Conservation (phyloP, 2,113 vertebrate genomes). For the Saiga tatarica region DNA sequence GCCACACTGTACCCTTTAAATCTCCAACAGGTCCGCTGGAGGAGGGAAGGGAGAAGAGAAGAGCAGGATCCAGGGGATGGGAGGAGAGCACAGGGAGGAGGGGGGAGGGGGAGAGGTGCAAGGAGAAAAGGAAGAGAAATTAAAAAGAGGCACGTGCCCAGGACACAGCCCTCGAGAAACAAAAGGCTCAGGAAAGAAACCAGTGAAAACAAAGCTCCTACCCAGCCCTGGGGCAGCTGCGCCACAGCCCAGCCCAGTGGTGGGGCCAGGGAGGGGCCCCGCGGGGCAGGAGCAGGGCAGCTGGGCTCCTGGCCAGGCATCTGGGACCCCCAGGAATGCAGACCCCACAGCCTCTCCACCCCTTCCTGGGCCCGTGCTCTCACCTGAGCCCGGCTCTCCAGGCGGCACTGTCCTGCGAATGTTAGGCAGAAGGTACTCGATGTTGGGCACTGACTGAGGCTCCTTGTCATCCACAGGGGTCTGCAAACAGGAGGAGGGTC, state of each 20-base stretch:
- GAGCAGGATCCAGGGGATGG: not conserved
- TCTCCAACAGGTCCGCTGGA: constrained; percentile 96
- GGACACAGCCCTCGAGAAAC: not conserved
- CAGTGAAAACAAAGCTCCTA: not conserved
- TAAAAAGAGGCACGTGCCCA: constrained; percentile 59
- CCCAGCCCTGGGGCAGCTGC: not conserved
- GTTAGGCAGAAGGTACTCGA: constrained; percentile 97
- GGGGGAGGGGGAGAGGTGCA: constrained; percentile 2
- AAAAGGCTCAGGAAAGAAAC: constrained; percentile 40
- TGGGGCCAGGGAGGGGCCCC: accelerated
- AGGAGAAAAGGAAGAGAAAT: constrained; percentile 73
- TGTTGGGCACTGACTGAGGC: constrained; percentile 94
- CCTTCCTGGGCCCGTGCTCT: constrained; percentile 59
- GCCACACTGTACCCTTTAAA: constrained; percentile 95
- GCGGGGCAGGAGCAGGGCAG: not conserved
- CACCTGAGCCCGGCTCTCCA: constrained; percentile 91
- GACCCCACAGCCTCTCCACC: not conserved
- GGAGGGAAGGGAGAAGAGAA: constrained; percentile 69
- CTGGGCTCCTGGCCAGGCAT: not conserved
- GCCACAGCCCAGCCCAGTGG: not conserved
- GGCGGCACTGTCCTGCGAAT: constrained; percentile 92
- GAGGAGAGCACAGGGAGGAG: constrained; percentile 15
- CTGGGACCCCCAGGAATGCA: not conserved
- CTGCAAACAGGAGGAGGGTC: constrained; percentile 75
- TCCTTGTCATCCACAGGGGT: constrained; percentile 96